Evolutionary conservation across 2,113 vertebrate species (phyloP).

Genomic region (Sturnira hondurensis): DNA sequence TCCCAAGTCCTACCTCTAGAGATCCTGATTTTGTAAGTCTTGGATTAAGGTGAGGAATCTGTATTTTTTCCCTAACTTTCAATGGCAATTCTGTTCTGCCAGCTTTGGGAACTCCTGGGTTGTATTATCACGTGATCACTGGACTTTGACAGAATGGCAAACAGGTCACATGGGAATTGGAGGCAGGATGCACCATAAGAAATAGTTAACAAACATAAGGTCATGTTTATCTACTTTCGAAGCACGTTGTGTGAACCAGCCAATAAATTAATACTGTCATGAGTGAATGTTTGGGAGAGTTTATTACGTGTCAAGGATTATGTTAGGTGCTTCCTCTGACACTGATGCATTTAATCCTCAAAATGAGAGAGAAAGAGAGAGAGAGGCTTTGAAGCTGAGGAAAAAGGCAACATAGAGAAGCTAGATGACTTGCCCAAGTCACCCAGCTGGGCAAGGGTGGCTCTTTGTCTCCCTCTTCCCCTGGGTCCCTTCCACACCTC

Average conservation of each 20-base stretch:
- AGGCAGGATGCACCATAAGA: background rate
- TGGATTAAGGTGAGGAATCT: background rate
- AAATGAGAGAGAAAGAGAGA: background rate
- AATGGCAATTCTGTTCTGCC: background rate
- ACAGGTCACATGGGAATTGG: background rate
- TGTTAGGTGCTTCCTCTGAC: background rate
- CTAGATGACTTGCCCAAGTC: background rate
- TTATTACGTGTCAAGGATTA: background rate
- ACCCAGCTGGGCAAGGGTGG: background rate
- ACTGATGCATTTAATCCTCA: background rate
- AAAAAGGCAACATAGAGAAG: background rate
- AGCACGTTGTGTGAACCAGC: background rate
- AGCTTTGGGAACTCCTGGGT: background rate
- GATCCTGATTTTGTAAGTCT: background rate
- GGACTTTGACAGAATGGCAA: background rate
- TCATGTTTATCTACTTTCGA: background rate
- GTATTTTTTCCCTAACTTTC: background rate
- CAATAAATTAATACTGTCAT: background rate
- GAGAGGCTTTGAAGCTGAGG: background rate
- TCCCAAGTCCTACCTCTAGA: background rate
- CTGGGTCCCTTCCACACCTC: background rate
- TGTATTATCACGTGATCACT: background rate
- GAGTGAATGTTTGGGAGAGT: background rate
- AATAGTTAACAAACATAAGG: background rate
- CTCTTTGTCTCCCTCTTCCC: background rate